phyloP scores from a whole-genome alignment of 1,140 invertebrate species.

The Stratiolaelaps scimitus region DNA sequence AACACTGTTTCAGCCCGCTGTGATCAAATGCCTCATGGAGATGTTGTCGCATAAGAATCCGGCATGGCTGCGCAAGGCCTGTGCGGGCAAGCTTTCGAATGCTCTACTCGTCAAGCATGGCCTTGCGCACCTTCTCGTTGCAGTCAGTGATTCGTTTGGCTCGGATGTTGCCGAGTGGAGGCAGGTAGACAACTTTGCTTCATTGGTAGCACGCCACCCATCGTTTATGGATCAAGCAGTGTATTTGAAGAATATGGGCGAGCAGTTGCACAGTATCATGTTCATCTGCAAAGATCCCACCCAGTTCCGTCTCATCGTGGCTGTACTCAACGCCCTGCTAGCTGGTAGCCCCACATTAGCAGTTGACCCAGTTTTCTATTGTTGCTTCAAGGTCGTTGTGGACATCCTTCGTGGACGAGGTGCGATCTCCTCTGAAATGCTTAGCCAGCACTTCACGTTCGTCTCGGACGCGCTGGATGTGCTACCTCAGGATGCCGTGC shows the following conservation, averaged over 20 bases:
- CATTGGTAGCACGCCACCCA: not conserved
- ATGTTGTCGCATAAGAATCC: not conserved
- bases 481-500: not conserved
- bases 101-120: not conserved
- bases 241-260: not conserved
- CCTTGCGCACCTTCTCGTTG: not conserved
- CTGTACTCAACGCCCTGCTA: not conserved
- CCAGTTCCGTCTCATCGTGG: not conserved
- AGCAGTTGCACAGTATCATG: not conserved
- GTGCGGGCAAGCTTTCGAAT: not conserved
- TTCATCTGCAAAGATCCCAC: not conserved
- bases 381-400: not conserved
- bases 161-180: not conserved
- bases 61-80: not conserved
- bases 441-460: not conserved
- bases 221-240: not conserved
- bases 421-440: not conserved
- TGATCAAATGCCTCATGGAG: constrained; percentile 2
- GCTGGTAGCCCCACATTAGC: not conserved
- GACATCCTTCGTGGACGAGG: not conserved
- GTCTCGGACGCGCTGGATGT: not conserved
- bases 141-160: constrained; percentile 3
- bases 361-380: not conserved
- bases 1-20: not conserved
- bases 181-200: not conserved